phyloP scores from a whole-genome alignment of 2,888 invertebrate genomes.

The Priapulus caudatus region DNA sequence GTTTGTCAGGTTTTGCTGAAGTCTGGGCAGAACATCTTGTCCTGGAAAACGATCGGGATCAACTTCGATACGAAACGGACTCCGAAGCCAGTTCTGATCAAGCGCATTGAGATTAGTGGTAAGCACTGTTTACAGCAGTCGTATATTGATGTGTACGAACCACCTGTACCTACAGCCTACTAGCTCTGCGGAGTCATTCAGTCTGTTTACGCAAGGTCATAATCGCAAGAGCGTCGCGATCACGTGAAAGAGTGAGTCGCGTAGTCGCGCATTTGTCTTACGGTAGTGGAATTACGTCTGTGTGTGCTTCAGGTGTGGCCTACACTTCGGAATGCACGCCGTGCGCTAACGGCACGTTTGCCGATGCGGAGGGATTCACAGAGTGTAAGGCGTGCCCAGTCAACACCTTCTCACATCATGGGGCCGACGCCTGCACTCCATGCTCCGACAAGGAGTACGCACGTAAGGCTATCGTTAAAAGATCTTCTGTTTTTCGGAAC shows the following conservation, averaged over 20 bases:
- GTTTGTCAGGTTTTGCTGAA: conserved; percentile 41
- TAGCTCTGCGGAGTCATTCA: no score
- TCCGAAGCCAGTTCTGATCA: conserved; percentile 40
- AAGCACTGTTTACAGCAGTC: conserved; percentile 18
- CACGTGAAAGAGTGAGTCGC: no score
- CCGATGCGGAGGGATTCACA: conserved; percentile 29
- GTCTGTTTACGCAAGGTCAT: no score
- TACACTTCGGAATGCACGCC: conserved; percentile 44
- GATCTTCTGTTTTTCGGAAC: no score
- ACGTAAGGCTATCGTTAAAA: conserved; percentile 21
- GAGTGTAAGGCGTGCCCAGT: conserved; percentile 41
- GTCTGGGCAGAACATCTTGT: conserved; percentile 44
- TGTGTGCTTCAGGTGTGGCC: conserved; percentile 44
- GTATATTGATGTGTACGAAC: no score
- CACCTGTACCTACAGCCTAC: no score
- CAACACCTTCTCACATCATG: conserved; percentile 40
- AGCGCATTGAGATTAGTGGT: conserved; percentile 39
- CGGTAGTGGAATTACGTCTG: no score
- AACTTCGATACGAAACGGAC: conserved; percentile 28
- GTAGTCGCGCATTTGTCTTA: no score
- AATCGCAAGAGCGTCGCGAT: no score
- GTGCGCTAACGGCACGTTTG: conserved; percentile 40
- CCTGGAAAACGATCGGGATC: conserved; percentile 45
- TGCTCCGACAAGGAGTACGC: conserved; percentile 41
- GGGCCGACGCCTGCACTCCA: conserved; percentile 38